Evolutionary conservation across 2,888 invertebrate genomes (phyloP).

Genomic region (Bembecia ichneumoniformis): DNA sequence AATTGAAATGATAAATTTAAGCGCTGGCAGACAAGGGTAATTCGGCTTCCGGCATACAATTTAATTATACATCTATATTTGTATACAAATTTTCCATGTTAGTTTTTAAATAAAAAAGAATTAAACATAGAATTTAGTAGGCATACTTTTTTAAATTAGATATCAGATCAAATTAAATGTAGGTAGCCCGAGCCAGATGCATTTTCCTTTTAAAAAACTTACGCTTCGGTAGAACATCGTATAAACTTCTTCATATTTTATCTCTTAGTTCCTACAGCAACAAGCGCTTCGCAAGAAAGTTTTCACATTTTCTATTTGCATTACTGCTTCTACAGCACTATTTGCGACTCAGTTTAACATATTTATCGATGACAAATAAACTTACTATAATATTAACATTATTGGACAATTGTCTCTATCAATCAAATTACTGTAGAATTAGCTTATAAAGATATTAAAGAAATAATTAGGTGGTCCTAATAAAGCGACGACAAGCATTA

Average conservation of each 20-base stretch:
- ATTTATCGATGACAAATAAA: conserved; percentile 1
- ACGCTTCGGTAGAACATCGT: not conserved
- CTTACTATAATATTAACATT: not conserved
- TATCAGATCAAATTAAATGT: not conserved
- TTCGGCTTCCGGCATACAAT: no score
- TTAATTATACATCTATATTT: no score
- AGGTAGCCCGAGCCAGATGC: not conserved
- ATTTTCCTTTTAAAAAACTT: not conserved
- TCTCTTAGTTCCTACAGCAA: conserved; percentile 5
- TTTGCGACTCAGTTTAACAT: conserved; percentile 2
- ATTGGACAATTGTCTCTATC: no score
- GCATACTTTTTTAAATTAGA: not conserved
- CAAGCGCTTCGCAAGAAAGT: conserved; percentile 1
- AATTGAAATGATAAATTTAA: no score
- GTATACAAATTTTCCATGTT: no score
- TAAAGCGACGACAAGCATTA: no score
- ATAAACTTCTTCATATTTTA: conserved; percentile 5
- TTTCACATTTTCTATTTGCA: conserved; percentile 6
- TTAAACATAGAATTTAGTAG: no score
- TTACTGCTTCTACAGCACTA: conserved; percentile 3
- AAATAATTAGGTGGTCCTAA: no score
- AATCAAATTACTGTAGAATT: no score
- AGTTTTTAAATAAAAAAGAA: no score
- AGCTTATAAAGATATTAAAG: no score
- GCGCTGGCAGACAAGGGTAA: no score